Evolutionary conservation across 2,888 invertebrate genomes (phyloP), one percentile per base, ranked within the genome.

Genomic region (Norana najaformis): DNA sequence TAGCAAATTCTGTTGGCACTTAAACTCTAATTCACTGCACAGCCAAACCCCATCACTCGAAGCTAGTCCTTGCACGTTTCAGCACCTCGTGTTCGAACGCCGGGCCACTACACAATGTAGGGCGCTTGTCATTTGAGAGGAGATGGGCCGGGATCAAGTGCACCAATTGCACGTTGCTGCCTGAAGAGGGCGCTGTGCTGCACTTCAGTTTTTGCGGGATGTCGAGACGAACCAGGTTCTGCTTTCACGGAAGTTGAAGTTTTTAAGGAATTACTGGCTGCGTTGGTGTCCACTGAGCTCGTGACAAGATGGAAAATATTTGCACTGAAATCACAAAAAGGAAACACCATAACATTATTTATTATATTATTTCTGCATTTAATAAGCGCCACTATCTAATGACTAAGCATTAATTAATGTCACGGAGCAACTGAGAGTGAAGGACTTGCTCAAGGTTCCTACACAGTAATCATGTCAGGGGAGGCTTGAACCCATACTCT

Each of bases 1-100:
- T 69, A n/a, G 69, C 69, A 69, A 69, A 69, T 69, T 69, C 69
- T 69, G 69, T 69, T n/a, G n/a, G 69, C 69, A n/a, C n/a, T n/a
- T n/a, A 69, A n/a, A 69, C 69, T 69, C 69, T 8, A 13, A 69
- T 69, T n/a, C 69, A 69, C 69, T 47, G 23, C 47, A 30, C 11
- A 11, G 34, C n/a, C 35, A 34, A 18, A 35, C 35, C 34, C 36
- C 85, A 20, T 85, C 85, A 85, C 37, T 85, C 85, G n/a, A 35
- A 36, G 8, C 35, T 37, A 85, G 85, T 85, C 85, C 37, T 85
- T 0, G 85, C 85, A 37, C 85, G 85, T 37, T 85, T 85, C 23
- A 35, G 11, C 37, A 37, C 20, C 23, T 16, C 35, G n/a, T 85
- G 85, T 20, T 37, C 35, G 6, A 23, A 35, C 5, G 37, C 18